These are phyloP conservation scores for Ailuropoda melanoleuca DNA, from an alignment of 2,113 vertebrate species.

Conservation along the genomic window DNA sequence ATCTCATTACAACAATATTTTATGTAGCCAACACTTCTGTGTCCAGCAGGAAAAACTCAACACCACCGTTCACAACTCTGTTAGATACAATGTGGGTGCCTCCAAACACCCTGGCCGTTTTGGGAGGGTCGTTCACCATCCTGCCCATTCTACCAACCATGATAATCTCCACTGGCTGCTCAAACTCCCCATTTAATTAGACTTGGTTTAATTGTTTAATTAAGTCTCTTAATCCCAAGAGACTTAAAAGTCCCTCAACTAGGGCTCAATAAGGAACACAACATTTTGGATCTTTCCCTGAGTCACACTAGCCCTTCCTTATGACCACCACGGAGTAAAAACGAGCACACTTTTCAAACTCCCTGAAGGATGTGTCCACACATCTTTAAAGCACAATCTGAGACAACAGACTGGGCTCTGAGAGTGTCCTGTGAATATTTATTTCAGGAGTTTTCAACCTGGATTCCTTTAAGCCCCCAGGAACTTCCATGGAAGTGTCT, in stretches of 20 bases:
- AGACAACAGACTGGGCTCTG: neutral
- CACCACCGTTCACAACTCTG: neutral
- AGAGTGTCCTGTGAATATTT: neutral
- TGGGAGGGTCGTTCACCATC: neutral
- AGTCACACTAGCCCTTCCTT: neutral
- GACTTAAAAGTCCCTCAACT: neutral
- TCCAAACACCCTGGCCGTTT: neutral
- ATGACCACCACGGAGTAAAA: neutral
- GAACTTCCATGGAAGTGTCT: neutral
- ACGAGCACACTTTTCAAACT: neutral
- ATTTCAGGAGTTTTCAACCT: neutral
- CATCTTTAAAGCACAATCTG: neutral
- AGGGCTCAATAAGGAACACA: neutral
- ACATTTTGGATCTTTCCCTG: neutral
- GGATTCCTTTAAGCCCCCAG: neutral
- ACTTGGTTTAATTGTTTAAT: neutral
- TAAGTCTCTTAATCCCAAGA: neutral
- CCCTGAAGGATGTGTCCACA: neutral
- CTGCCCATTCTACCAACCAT: neutral
- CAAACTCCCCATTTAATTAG: neutral
- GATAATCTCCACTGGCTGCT: neutral
- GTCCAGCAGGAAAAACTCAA: neutral
- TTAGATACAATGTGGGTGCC: rapidly evolving
- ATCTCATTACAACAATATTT: neutral
- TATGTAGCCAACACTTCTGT: neutral